Evolutionary conservation across 1,140 invertebrate species (phyloP).

Genomic region (Ceratina calcarata): DNA sequence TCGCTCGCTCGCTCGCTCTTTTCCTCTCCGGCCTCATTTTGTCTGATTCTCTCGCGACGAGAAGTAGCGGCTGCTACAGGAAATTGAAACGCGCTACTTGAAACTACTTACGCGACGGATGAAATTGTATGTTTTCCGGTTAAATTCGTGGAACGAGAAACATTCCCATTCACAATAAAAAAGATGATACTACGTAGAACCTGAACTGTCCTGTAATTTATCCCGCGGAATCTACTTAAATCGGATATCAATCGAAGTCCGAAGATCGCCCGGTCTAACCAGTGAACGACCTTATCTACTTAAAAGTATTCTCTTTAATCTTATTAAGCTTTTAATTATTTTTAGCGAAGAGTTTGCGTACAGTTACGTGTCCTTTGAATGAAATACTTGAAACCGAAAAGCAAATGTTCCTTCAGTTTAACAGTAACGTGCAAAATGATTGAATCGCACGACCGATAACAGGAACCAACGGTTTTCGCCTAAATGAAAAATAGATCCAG

Average conservation of each 20-base stretch:
- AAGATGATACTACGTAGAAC: not conserved
- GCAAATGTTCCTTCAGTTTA: too few relatives aligned
- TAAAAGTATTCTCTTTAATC: not conserved
- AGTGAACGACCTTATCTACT: not conserved
- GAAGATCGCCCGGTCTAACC: not conserved
- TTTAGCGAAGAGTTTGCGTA: not conserved
- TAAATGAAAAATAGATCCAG: too few relatives aligned
- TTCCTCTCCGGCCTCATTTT: slow-evolving; percentile 19
- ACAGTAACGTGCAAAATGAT: too few relatives aligned
- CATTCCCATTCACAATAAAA: too few relatives aligned
- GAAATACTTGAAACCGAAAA: too few relatives aligned
- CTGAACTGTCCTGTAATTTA: not conserved
- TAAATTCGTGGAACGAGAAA: not conserved
- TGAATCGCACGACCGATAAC: too few relatives aligned
- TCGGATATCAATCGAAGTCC: not conserved
- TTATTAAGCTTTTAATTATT: too few relatives aligned
- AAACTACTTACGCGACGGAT: slow-evolving; percentile 65
- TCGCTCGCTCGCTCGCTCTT: slow-evolving; percentile 1
- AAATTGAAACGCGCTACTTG: slow-evolving; percentile 69
- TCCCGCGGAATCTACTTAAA: not conserved
- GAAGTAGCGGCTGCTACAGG: slow-evolving; percentile 22
- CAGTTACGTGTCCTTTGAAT: too few relatives aligned
- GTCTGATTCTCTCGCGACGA: slow-evolving; percentile 30
- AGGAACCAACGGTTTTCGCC: too few relatives aligned
- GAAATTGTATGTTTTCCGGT: slow-evolving; percentile 32